Evolutionary conservation across 2,113 vertebrate species (phyloP), one percentile per base, ranked within the genome.

Genomic region (Petromus typicus): DNA sequence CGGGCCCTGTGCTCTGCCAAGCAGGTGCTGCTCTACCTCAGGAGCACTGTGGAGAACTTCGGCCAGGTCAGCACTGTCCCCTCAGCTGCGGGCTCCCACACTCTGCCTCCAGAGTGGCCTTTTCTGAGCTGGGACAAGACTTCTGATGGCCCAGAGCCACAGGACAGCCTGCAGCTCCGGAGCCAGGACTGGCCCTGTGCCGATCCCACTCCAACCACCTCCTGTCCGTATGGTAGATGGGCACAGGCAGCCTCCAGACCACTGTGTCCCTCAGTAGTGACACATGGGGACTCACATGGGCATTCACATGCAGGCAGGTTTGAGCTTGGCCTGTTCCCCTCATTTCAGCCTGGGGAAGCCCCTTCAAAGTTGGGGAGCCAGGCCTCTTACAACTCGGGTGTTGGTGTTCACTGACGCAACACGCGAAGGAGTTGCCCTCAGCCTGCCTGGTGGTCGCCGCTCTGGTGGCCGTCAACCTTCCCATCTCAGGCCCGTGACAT

Each of bases 21-120:
- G 56, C 99, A 99, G 3, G 96, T 99, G 37, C 98, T 99, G 89
- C 98, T 99, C 0, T 99, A 99, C 98, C 95, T 99, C 84, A 99
- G 98, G 97, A 98, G 98, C 63, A 98, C 98, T 0, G 98, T 99
- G 97, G 99, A 99, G 61, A 98, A 93, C 97, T 99, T 99, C 59
- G 86, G 97, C 97, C 98, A 43, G 91, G 99, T 99, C 98, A 97
- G 98, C 1, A 3, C 37, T 61, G 30, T 23, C 43, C 12, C 25
- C 14, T 9, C 40, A 3, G 59, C n/a, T 63, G 37, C 4, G 0
- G 0, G 17, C 13, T 30, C 66, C 63, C 56, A 0, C 0, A 20
- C 16, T 9, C n/a, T 1, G 3, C 14, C n/a, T 27, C 14, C 76
- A 20, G 75, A 7, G 2, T 8, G 27, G 56, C 34, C 8, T 86